These are phyloP conservation scores for Heterodera carotae DNA, from an alignment of 1,140 invertebrate genomes.

Conservation along the genomic window DNA sequence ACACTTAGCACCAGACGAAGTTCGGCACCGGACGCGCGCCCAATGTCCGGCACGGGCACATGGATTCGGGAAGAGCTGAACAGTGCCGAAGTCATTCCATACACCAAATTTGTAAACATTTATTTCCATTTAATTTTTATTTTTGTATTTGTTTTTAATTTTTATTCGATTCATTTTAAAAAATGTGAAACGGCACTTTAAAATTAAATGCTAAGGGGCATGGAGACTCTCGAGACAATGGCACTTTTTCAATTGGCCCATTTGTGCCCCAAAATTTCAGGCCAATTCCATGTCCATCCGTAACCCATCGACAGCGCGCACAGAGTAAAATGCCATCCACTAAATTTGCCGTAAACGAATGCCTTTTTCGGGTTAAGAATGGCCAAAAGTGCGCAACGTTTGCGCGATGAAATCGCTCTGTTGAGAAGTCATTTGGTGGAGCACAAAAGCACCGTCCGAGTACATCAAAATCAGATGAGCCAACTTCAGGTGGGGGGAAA, in stretches of 20 bases:
- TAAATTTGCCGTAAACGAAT: not conserved
- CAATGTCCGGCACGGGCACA: constrained; percentile 31
- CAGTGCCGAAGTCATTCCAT: constrained; percentile 42
- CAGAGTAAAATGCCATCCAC: constrained; percentile 15
- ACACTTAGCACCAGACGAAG: constrained; percentile 28
- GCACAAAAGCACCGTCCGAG: constrained; percentile 46
- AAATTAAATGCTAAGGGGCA: no score
- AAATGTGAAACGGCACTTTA: no score
- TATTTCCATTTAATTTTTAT: constrained; percentile 31
- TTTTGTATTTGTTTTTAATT: no score
- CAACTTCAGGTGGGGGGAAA: constrained; percentile 40
- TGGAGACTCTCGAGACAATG: no score
- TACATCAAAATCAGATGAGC: constrained; percentile 46
- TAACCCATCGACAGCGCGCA: not conserved
- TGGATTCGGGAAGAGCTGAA: constrained; percentile 50
- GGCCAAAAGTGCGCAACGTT: constrained; percentile 33
- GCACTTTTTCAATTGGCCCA: no score
- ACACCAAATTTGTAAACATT: constrained; percentile 35
- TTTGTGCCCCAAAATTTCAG: not conserved
- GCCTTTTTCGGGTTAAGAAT: not conserved
- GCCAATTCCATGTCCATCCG: not conserved
- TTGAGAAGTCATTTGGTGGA: constrained; percentile 43
- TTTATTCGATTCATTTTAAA: no score
- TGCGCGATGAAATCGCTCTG: constrained; percentile 42
- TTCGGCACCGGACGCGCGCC: constrained; percentile 43